Evolutionary conservation across 2,797 vertebrate genomes (phyloP), one percentile per base, ranked within the genome.

Genomic region (Hydrocynus forskahlii): DNA sequence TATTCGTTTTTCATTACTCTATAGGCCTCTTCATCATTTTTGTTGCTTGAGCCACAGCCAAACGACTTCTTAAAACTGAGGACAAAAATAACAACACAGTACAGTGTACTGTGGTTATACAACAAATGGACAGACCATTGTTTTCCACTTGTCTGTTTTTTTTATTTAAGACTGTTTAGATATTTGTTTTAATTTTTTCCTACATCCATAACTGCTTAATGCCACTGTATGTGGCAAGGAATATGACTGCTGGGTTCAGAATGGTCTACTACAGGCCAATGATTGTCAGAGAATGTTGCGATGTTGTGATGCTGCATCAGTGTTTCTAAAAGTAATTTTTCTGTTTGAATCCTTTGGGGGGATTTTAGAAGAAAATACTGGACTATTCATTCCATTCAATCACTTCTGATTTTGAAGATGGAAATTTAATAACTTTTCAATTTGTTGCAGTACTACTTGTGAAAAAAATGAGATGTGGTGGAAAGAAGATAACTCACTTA

Each of bases 51-150:
- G 0, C 91, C 89, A 1, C 96, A 95, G 79, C 96, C 96, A 78
- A 99, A 99, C 0, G 96, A 92, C 88, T 96, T 84, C 89, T 83
- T 95, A 86, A 98, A 86, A 86, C 97, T 99, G 83, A 64, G 64
- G 54, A 80, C 45, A 79, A 45, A 73, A 35, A 14, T 2, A 66
- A 8, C 16, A 40, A 6, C 17, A 17, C 25, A 40, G 17, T 14
- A 63, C 60, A 35, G 5, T 14, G 12, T 25, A 60, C 25, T 79
- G 8, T 29, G 64, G 21, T 57, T 52, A 35, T 50, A 13, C 23
- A 38, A 38, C 21, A 10, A 52, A 64, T 12, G 68, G 57, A 52
- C 16, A 52, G 10, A 13, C 48, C 48, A 13, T 40, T 12, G 35
- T 63, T 29, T 63, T 35, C 4, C 16, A 8, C 12, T 35, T 38